Percentiles rank a stretch among this genome's conserved stretches.
Conservation (phyloP, 2,888 invertebrate genomes). For the Hofmannophila pseudospretella region DNA sequence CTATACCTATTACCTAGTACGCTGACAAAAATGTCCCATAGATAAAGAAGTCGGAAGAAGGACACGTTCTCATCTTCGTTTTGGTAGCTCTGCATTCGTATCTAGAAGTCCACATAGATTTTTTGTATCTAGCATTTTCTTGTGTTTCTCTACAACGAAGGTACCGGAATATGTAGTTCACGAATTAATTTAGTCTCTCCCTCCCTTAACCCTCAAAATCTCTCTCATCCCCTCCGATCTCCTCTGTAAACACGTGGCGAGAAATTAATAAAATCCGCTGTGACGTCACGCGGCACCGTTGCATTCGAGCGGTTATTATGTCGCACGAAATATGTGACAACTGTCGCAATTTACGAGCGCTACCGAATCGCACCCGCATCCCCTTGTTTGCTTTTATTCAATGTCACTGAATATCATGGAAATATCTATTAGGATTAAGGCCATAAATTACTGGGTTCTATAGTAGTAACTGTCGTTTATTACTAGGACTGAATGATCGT, state of each 20-base stretch:
- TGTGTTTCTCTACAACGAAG: no score
- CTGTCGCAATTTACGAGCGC: conserved; percentile 26
- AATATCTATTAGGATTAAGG: neutral
- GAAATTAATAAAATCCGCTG: conserved; percentile 16
- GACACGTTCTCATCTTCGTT: no score
- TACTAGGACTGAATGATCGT: neutral
- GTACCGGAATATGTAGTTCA: no score
- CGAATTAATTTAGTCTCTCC: no score
- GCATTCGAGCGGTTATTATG: conserved; percentile 21
- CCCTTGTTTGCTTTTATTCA: conserved; percentile 4
- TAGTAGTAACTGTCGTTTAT: conserved; percentile 1
- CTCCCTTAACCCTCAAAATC: neutral
- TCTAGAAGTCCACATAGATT: no score
- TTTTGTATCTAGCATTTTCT: no score
- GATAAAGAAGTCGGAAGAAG: no score
- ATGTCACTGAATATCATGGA: neutral
- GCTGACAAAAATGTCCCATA: no score
- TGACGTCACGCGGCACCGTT: conserved; percentile 1
- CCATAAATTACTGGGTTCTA: neutral
- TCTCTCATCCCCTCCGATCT: conserved; percentile 4
- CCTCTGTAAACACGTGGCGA: conserved; percentile 15
- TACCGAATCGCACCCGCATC: conserved; percentile 1
- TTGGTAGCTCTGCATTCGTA: no score
- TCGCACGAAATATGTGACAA: conserved; percentile 30
- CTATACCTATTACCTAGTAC: no score